These are phyloP conservation scores for chimpanzee (Pan troglodytes) DNA, from an alignment of 2,113 vertebrate genomes.

Conservation along the genomic window DNA sequence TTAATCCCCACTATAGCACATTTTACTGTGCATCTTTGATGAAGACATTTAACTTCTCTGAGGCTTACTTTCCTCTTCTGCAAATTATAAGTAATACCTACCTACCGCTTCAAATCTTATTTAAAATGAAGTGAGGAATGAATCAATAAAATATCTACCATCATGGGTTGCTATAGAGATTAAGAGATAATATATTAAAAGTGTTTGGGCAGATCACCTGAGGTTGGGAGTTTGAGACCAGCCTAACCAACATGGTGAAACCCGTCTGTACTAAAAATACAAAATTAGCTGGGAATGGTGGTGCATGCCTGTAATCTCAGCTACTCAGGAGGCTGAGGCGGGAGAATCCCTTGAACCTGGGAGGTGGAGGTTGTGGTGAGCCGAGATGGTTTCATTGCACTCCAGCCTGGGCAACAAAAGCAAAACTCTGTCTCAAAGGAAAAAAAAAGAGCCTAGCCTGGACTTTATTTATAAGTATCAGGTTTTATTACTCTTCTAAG, in stretches of 20 bases:
- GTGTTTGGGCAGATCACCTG: background rate
- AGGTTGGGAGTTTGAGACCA: no score
- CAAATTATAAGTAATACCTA: background rate
- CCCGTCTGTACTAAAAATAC: no score
- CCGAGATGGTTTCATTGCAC: no score
- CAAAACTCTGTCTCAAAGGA: no score
- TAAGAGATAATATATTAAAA: background rate
- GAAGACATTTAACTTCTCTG: background rate
- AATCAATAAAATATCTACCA: slow-evolving; percentile 20
- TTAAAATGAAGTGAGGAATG: background rate
- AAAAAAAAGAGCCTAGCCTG: background rate
- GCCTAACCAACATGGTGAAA: no score
- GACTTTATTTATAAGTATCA: background rate
- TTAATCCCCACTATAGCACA: background rate
- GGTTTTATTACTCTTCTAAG: background rate
- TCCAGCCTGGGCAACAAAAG: no score
- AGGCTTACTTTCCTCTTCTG: slow-evolving; percentile 9
- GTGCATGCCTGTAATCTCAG: no score
- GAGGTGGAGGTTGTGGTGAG: no score
- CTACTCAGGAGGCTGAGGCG: no score
- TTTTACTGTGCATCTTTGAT: background rate
- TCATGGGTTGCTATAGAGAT: background rate
- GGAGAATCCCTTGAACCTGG: no score
- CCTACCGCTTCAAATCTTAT: slow-evolving; percentile 10
- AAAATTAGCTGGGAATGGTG: no score